Conservation (phyloP, 2,797 vertebrate species). For the Ctenopoma kingsleyae region DNA sequence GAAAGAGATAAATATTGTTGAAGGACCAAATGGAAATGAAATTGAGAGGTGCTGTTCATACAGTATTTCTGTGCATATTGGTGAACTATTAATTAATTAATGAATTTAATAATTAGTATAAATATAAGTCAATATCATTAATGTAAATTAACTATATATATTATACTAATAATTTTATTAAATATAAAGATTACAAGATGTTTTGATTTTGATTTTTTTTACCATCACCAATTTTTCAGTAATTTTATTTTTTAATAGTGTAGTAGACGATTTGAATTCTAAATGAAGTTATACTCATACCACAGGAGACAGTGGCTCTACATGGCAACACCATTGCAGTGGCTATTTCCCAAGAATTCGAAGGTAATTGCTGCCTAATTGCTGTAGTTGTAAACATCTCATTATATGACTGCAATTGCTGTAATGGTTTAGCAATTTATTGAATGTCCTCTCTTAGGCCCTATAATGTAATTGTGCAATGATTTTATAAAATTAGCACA, state of each 20-base stretch:
- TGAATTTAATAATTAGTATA: too few relatives aligned
- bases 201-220: neutral
- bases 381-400: neutral
- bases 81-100: neutral
- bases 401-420: conserved; percentile 1
- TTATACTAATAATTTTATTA: neutral
- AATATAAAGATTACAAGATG: neutral
- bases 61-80: neutral
- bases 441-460: neutral
- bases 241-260: neutral
- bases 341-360: neutral
- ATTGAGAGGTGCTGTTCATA: neutral
- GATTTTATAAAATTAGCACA: neutral
- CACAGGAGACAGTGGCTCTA: neutral
- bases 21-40: conserved; percentile 1
- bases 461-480: neutral
- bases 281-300: neutral
- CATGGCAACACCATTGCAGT: neutral
- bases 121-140: neutral
- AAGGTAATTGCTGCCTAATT: conserved; percentile 19
- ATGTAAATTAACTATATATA: neutral
- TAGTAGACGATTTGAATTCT: neutral
- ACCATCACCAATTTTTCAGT: neutral
- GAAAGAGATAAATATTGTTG: neutral
- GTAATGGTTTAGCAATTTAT: conserved; percentile 9